Conservation (phyloP, 2,113 vertebrate species). For the Pelmatolapia mariae region DNA sequence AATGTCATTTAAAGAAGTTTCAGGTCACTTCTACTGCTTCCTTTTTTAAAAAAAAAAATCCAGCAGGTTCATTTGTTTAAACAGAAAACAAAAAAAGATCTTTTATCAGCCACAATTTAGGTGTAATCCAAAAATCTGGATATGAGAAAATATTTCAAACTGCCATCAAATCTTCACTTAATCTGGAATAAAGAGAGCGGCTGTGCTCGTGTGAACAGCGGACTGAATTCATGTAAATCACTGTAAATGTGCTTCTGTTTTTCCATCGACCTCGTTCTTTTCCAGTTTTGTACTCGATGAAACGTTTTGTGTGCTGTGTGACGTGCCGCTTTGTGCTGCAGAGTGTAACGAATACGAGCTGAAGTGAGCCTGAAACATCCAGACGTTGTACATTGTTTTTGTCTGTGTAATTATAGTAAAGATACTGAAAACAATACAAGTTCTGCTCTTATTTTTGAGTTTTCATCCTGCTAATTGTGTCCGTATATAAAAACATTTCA, state of each 20-base stretch:
- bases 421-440: slow-evolving; percentile 51
- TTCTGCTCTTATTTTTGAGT: not conserved
- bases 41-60: not conserved
- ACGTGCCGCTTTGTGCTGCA: slow-evolving; percentile 30
- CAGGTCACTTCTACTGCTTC: not conserved
- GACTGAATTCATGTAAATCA: slow-evolving; percentile 57
- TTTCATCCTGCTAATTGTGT: not conserved
- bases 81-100: not conserved
- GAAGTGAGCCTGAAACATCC: slow-evolving; percentile 46
- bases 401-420: slow-evolving; percentile 73
- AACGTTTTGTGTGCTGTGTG: slow-evolving; percentile 47
- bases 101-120: not conserved
- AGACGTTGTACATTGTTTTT: slow-evolving; percentile 69
- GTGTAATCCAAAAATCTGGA: not conserved
- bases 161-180: not conserved
- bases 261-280: slow-evolving; percentile 48
- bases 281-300: slow-evolving; percentile 57
- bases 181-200: not conserved
- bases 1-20: not conserved
- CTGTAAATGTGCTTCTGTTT: slow-evolving; percentile 62
- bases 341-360: slow-evolving; percentile 41
- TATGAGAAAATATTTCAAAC: not conserved
- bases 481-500: not conserved
- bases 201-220: slow-evolving; percentile 11
- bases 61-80: not conserved